Base-by-base conservation (phyloP, 2,113 vertebrate genomes). In the Hippoglossus stenolepis region DNA sequence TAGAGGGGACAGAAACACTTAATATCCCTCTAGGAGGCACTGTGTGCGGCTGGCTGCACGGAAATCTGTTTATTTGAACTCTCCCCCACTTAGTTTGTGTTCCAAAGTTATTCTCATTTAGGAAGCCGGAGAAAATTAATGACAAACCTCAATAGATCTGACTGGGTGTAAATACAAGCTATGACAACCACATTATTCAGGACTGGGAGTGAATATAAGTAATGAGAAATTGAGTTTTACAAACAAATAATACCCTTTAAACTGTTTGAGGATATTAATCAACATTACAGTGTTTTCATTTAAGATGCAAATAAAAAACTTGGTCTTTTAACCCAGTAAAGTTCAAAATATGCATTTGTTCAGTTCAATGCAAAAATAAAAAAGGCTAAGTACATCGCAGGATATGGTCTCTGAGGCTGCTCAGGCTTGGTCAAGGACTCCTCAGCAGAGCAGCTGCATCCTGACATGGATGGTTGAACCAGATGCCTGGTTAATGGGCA, bases 1-100 rank as follows among this genome's bases (percentile, higher is more conserved):
- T 90, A 61, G 75, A 91, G 62, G 87, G 87, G 88, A 90, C 88
- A 93, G 89, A 88, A 91, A 90, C 85, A 90, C 87, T 84, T 89
- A 91, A 91, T 91, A 89, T 90, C 81, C 80, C 54, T 70, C 79
- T 75, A 70, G 18, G 74, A 78, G 84, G 66, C 79, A 83, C 71
- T 63, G 47, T 80, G 80, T 63, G 47, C 74, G 81, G 85, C 78
- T 81, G 60, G 71, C 74, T 87, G 54, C 79, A 75, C 53, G 66
- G 70, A 79, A 79, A 66, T 80, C 43, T 88, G 87, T 92, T 92
- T 92, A 87, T 92, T 92, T 94, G 79, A 87, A 90, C 86, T 86
- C 72, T 88, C 73, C 73, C 82, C 80, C 58, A 82, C 70, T 70
- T 69, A 82, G 73, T 87, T 89, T 82, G 72, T 81, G 77, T 67